Evolutionary conservation across 2,888 invertebrate species (phyloP), one percentile per base, ranked within the genome.

Genomic region (Dryobota labecula): DNA sequence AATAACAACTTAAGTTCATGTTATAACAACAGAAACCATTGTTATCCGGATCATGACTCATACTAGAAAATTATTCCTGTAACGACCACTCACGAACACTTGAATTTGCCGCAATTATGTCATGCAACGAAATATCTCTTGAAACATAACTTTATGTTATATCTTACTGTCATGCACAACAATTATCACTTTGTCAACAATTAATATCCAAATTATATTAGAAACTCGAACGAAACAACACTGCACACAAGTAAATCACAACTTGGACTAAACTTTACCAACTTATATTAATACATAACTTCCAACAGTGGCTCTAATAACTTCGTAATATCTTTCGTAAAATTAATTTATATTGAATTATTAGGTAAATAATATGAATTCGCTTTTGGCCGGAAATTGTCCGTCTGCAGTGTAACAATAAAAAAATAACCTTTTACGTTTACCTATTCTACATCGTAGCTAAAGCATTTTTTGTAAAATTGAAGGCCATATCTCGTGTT

Each of bases 341-440:
- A 61, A 47, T 63, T 33, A 63, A 6, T 53, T 36, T 18, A 7
- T 53, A 20, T 33, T 61, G 53, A 64, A 62, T 36, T 60, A 67
- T 27, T 57, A 24, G 0, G 2, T 58, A 20, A 1, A 3, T 64
- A 27, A 33, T 49, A 45, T 33, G 1, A 76, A 73, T 78, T 62
- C 60, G 73, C 63, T 79, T 76, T 72, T 62, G 49, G 63, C 71
- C 83, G 80, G 82, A 87, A 89, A 87, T 85, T 51, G 54, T 78
- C 76, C 72, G 82, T 84, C 84, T 83, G 79, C 84, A 71, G 62
- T 70, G 57, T 82, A 84, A 86, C 87, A 89, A 86, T 86, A 87
- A 88, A 87, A 71, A 90, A 90, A 92, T 93, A 93, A 92, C 93
- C 92, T 91, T 92, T 88, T 88, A 89, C 83, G 89, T 90, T 85